phyloP scores from a whole-genome alignment of 2,888 invertebrate species.

The Hypolimnas misippus region DNA sequence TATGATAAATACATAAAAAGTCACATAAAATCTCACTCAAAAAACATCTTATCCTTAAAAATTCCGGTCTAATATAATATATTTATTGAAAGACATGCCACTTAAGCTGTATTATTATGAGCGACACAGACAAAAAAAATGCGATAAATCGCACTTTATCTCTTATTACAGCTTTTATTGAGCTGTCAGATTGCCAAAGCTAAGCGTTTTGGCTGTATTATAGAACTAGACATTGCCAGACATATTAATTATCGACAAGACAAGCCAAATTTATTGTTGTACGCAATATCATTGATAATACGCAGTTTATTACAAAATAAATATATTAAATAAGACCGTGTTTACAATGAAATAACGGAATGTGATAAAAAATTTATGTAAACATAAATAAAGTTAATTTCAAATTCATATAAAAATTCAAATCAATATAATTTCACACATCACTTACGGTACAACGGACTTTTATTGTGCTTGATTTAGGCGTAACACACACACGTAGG shows the following conservation, averaged over 20 bases:
- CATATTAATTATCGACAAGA: slow-evolving; percentile 4
- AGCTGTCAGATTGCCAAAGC: slow-evolving; percentile 7
- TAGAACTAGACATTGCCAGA: slow-evolving; percentile 17
- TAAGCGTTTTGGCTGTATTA: slow-evolving; percentile 4
- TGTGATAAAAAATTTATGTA: background rate
- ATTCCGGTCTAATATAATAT: slow-evolving; percentile 17
- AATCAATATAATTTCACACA: background rate
- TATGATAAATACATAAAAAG: slow-evolving; percentile 9
- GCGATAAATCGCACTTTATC: background rate
- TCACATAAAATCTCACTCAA: slow-evolving; percentile 15
- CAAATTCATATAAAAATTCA: background rate
- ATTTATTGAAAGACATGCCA: background rate
- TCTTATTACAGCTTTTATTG: slow-evolving; percentile 17
- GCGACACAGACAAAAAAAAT: background rate
- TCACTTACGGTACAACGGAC: slow-evolving; percentile 13
- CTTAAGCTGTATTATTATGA: background rate
- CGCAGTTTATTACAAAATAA: background rate
- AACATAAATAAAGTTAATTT: slow-evolving; percentile 7
- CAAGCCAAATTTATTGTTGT: slow-evolving; percentile 13
- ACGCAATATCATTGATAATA: slow-evolving; percentile 3
- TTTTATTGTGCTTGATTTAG: slow-evolving; percentile 36
- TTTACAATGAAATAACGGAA: slow-evolving; percentile 6
- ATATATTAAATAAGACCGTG: slow-evolving; percentile 17
- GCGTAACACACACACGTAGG: slow-evolving; percentile 36
- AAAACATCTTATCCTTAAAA: background rate